These are phyloP conservation scores for Eudasyphora cyanicolor DNA, from an alignment of 2,888 invertebrate genomes.

Conservation along the genomic window DNA sequence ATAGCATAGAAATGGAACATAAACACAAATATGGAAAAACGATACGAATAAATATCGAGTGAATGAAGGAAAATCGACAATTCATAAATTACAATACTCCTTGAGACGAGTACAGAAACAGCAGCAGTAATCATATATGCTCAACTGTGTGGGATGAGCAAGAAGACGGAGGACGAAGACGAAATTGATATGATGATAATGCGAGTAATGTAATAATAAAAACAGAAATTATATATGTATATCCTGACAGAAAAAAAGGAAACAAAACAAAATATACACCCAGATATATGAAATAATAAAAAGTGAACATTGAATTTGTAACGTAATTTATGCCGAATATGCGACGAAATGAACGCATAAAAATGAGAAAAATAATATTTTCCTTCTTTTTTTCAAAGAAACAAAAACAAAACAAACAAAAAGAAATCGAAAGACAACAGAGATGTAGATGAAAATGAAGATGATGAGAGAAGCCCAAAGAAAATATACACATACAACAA, in stretches of 20 bases:
- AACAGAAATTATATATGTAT: slow-evolving; percentile 1
- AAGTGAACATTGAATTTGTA: slow-evolving; percentile 28
- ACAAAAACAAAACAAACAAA: too few species aligned
- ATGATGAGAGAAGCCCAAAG: slow-evolving; percentile 41
- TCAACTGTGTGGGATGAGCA: too few species aligned
- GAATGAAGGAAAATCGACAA: slow-evolving; percentile 36
- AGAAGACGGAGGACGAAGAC: neutral
- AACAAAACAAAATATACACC: neutral
- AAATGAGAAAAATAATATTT: slow-evolving; percentile 2
- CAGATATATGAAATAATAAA: too few species aligned
- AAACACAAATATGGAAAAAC: slow-evolving; percentile 40
- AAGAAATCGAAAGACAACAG: slow-evolving; percentile 47
- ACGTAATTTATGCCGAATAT: slow-evolving; percentile 9
- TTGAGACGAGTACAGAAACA: neutral
- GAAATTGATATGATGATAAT: neutral
- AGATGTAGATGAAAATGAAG: neutral
- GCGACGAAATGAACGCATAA: neutral
- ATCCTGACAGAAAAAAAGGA: neutral
- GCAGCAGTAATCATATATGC: neutral
- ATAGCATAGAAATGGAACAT: slow-evolving; percentile 65
- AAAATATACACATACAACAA: slow-evolving; percentile 46
- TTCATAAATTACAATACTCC: slow-evolving; percentile 1
- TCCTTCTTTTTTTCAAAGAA: slow-evolving; percentile 3
- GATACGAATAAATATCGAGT: slow-evolving; percentile 36
- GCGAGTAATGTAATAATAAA: slow-evolving; percentile 10